These are phyloP conservation scores for Athene noctua DNA, from an alignment of 2,113 vertebrate genomes.

Conservation along the genomic window DNA sequence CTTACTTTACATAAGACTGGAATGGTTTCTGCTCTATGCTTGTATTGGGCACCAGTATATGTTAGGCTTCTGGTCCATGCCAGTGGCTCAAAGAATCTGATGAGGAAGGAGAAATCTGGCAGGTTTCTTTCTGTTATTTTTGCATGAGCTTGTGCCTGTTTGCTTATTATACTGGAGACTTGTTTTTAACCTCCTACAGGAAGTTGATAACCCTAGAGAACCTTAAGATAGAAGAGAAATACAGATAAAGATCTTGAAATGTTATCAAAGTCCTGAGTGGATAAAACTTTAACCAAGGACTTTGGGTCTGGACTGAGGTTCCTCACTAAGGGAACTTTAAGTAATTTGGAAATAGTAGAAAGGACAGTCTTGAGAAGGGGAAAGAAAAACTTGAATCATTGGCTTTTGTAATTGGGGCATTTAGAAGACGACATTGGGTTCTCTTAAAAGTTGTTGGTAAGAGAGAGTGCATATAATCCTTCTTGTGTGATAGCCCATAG, in stretches of 20 bases:
- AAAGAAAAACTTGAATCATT: not conserved
- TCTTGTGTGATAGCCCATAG: not conserved
- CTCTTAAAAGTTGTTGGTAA: not conserved
- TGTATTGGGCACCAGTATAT: not conserved
- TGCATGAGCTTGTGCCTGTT: not conserved
- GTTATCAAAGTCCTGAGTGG: not conserved
- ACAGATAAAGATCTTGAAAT: not conserved
- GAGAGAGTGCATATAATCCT: not conserved
- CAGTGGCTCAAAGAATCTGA: not conserved
- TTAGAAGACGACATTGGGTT: not conserved
- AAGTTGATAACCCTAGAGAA: not conserved
- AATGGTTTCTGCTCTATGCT: not conserved
- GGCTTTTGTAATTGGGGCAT: not conserved
- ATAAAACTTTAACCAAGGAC: not conserved
- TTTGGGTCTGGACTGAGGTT: not conserved
- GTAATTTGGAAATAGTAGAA: not conserved
- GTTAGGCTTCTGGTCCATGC: not conserved
- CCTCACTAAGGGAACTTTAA: not conserved
- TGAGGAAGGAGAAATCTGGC: not conserved
- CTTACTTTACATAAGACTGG: not conserved
- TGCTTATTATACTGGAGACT: not conserved
- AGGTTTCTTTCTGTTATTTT: not conserved
- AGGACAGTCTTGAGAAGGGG: not conserved
- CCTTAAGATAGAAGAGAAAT: not conserved
- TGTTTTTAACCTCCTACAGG: not conserved